Evolutionary conservation across 2,888 invertebrate genomes (phyloP).

Genomic region (Tenthredo distinguenda): DNA sequence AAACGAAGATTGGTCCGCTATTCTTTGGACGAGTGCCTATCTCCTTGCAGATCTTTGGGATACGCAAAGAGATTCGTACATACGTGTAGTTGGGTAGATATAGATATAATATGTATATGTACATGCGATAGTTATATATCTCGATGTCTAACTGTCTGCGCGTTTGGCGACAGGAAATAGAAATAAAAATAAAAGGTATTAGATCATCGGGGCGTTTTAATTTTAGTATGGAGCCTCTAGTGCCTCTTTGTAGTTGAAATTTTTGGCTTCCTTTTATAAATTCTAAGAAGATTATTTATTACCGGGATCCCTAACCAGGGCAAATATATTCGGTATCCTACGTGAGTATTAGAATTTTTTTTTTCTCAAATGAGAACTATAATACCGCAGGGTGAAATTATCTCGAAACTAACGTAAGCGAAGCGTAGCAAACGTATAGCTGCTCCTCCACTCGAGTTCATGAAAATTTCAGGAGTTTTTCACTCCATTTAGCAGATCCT

Average conservation of each 20-base stretch:
- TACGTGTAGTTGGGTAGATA: not conserved
- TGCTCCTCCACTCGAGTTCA: not conserved
- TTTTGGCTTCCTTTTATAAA: not conserved
- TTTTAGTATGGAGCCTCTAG: not conserved
- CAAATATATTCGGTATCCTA: too few relatives aligned
- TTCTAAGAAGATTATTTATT: too few relatives aligned
- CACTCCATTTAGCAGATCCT: conserved; percentile 38
- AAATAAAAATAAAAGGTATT: not conserved
- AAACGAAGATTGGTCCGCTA: not conserved
- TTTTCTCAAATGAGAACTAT: too few relatives aligned
- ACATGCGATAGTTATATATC: not conserved
- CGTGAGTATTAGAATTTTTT: too few relatives aligned
- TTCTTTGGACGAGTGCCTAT: conserved; percentile 21
- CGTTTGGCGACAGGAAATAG: not conserved
- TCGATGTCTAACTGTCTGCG: not conserved
- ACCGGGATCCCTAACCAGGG: too few relatives aligned
- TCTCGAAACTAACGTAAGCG: not conserved
- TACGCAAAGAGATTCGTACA: not conserved
- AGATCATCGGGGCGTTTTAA: conserved; percentile 3
- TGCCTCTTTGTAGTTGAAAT: not conserved
- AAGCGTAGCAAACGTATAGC: not conserved
- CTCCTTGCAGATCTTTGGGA: not conserved
- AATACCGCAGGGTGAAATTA: not conserved
- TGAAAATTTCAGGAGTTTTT: conserved; percentile 37
- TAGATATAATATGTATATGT: not conserved